Conservation (phyloP, 2,113 vertebrate genomes). For the Alethe diademata region DNA sequence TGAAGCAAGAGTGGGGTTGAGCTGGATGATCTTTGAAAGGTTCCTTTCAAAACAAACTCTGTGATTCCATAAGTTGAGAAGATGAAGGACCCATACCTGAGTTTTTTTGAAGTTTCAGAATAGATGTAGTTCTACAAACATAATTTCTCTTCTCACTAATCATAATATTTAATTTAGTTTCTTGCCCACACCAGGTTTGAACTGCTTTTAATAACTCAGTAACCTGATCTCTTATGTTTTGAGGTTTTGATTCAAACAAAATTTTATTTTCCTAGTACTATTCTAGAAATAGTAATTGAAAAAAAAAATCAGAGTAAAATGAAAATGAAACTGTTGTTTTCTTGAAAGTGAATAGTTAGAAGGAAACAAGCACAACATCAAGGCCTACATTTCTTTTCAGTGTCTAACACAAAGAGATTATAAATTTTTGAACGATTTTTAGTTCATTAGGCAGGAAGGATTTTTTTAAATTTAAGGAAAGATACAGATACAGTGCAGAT, state of each 20-base stretch:
- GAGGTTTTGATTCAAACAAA: background rate
- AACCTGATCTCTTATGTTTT: background rate
- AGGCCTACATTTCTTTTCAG: background rate
- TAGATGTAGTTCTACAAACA: background rate
- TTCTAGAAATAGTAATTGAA: background rate
- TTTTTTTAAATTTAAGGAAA: background rate
- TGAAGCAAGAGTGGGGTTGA: background rate
- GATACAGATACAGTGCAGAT: background rate
- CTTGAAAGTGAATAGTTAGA: background rate
- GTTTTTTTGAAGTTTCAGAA: background rate
- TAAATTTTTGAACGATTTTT: background rate
- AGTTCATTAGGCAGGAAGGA: background rate
- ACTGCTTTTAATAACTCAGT: background rate
- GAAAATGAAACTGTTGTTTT: background rate
- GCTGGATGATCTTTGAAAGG: background rate
- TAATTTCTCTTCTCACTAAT: background rate
- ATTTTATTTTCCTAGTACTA: background rate
- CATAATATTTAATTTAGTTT: background rate
- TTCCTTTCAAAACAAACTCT: background rate
- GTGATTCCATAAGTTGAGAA: background rate
- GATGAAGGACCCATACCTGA: background rate
- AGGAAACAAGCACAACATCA: background rate
- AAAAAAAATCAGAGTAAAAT: background rate
- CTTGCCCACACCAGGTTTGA: background rate
- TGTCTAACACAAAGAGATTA: background rate